These are phyloP conservation scores for Euplexia lucipara DNA, from an alignment of 2,888 invertebrate species.

Conservation along the genomic window DNA sequence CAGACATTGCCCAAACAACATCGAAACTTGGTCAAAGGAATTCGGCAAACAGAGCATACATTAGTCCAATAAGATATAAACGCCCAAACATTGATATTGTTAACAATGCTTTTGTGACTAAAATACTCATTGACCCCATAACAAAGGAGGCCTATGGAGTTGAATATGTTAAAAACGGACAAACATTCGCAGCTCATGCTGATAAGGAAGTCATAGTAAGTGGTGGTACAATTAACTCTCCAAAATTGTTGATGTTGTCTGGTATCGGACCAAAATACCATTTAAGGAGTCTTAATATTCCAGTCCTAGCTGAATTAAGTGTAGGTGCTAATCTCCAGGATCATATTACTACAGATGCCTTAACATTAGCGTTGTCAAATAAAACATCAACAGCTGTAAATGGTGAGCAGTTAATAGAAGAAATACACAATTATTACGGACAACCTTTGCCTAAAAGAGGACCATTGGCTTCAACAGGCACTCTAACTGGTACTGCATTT, in stretches of 20 bases:
- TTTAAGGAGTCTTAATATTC: conserved; percentile 86
- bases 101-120: conserved; percentile 89
- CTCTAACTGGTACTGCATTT: conserved; percentile 91
- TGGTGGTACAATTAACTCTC: conserved; percentile 91
- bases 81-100: conserved; percentile 88
- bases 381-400: conserved; percentile 87
- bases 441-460: conserved; percentile 84
- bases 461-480: conserved; percentile 89
- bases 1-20: conserved; percentile 92
- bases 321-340: conserved; percentile 95
- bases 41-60: conserved; percentile 92
- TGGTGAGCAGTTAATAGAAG: conserved; percentile 79
- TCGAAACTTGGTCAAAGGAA: conserved; percentile 91
- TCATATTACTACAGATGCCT: conserved; percentile 92
- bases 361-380: conserved; percentile 86
- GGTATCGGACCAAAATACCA: conserved; percentile 92
- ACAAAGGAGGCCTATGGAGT: conserved; percentile 87
- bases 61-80: conserved; percentile 92
- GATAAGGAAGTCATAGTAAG: conserved; percentile 92
- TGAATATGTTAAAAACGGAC: conserved; percentile 82
- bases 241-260: conserved; percentile 92
- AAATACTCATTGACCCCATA: conserved; percentile 91
- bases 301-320: conserved; percentile 91
- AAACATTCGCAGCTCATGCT: conserved; percentile 83
- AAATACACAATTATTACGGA: conserved; percentile 84